These are phyloP conservation scores for Prionailurus bengalensis DNA, from an alignment of 2,113 vertebrate genomes.

Conservation along the genomic window DNA sequence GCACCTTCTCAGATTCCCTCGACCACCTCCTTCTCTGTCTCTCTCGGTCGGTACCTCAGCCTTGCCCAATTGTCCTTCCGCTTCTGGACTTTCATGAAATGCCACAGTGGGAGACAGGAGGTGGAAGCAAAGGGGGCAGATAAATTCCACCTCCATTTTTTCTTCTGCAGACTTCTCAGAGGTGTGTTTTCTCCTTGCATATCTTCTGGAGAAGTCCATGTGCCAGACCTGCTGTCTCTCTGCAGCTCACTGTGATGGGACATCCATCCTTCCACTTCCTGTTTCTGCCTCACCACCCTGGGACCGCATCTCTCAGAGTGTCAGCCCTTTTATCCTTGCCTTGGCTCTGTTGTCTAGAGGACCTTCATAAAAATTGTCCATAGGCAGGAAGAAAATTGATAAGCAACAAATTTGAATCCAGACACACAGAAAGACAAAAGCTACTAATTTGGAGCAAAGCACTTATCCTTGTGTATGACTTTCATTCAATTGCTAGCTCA, in stretches of 20 bases:
- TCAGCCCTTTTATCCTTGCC: background rate
- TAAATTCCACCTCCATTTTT: background rate
- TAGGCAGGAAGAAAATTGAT: background rate
- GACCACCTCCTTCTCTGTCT: background rate
- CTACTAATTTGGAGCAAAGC: background rate
- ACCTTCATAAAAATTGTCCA: background rate
- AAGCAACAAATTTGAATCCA: background rate
- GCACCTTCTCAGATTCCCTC: background rate
- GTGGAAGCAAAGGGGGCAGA: background rate
- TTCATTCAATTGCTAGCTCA: background rate
- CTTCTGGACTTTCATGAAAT: background rate
- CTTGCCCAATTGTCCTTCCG: background rate
- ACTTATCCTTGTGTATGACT: background rate
- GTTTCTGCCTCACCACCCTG: rapidly evolving
- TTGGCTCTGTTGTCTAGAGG: background rate
- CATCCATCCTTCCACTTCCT: background rate
- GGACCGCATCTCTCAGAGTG: background rate
- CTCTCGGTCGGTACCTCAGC: background rate
- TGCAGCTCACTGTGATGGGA: background rate
- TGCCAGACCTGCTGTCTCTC: background rate
- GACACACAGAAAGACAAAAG: background rate
- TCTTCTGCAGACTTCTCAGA: background rate
- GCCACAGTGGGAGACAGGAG: background rate
- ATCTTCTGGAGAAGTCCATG: background rate
- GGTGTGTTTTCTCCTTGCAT: background rate